Base-by-base conservation (phyloP, 2,113 vertebrate species). In the Mormoops blainvillei region DNA sequence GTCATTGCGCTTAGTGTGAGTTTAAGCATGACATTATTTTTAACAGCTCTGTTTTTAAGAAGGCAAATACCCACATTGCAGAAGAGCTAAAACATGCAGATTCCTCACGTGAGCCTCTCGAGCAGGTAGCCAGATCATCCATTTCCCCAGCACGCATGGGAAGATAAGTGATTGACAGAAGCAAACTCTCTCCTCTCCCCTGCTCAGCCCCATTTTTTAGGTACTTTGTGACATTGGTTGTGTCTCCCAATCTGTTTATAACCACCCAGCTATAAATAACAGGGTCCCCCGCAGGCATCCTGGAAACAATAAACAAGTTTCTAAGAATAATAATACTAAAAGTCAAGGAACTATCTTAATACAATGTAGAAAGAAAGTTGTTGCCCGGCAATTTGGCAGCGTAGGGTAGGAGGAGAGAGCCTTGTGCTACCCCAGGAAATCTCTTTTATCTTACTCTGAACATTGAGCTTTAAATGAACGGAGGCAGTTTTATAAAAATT, bases 251-350 rank as follows among this genome's bases (percentile, higher is more conserved):
- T 92, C 85, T 97, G 94, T 87, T 95, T 94, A 70, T 95, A 85
- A 94, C 68, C 13, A 67, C 41, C 56, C 16, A 58, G 33, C 77
- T 87, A 95, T 97, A 86, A 96, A 95, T 93, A 96, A 95, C 24
- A 12, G 31, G 20, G n/a, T 88, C 77, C 89, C 97, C 92, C 68
- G 94, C 61, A 45, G 96, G 96, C 92, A 9, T 65, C 73, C 43
- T 90, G 50, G 82, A 54, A 88, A 96, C 68, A 89, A 97, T 97
- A 89, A 88, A 97, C 81, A 97, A 68, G 22, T 94, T 97, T 90
- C 82, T 20, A 86, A 92, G 28, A 84, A 94, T 93, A 97, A 81
- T 82, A 93, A 31, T 86, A 92, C 58, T 97, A 96, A 96, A 97
- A 92, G 43, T 85, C 82, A 65, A 74, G 77, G 85, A 95, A 86